Base-by-base conservation (phyloP, 2,888 invertebrate species). In the Sceliomorpha sp. region DNA sequence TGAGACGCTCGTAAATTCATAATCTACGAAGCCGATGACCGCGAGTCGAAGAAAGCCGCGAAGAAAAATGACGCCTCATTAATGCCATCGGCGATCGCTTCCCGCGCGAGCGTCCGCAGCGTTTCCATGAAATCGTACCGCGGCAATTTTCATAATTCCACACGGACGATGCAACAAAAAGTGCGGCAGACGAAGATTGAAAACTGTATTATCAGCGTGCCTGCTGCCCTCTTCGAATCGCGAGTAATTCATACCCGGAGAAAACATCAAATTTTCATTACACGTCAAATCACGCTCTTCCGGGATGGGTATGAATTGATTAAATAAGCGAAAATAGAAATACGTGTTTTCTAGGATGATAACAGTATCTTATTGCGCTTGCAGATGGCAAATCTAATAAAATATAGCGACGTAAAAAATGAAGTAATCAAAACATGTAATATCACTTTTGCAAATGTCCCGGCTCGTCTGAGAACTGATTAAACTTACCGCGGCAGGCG, bases 1-100 rank as follows among this genome's bases (percentile, higher is more conserved):
- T 37, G 37, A 59, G 51, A 53, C 42, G 36, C 31, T 50, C 60
- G 44, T 68, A 68, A 68, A 60, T 60, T 53, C 24, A 37, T 67
- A 59, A 59, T 59, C 55, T 34, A 15, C 40, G 44, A 56, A 51
- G 68, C 56, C 68, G 62, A 62, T 62, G 68, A 68, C 62, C 67
- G 48, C 20, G 29, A 13, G n/a, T 17, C 34, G 42, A 36, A 50
- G 31, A 45, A 44, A 64, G 47, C 26, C 44, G 45, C 64, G n/a
- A 10, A 37, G 24, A 51, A 59, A 59, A 48, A 17, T 36, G 26
- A 59, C 42, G 53, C 34, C 58, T 51, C 37, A 47, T 62, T 39
- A 51, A 15, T 47, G 45, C 47, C 34, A 55, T 34, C 24, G 34
- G 34, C 47, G 34, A 47, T 47, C 32, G 34, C 44, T 15, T 44